Evolutionary conservation across 2,113 vertebrate genomes (phyloP), one percentile per base, ranked within the genome.

Genomic region (Megaceryle torquata): DNA sequence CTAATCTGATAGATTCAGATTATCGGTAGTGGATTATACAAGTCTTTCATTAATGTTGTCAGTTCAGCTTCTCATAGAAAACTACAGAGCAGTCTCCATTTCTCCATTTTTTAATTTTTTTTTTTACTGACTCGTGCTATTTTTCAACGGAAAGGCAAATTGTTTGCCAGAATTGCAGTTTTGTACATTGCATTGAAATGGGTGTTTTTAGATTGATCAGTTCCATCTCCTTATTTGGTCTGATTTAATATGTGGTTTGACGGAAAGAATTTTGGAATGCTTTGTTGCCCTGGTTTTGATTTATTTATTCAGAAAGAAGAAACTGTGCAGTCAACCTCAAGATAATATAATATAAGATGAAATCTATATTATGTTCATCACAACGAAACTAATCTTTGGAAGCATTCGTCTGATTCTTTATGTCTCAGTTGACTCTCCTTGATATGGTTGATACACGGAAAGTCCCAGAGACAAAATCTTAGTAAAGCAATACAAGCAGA

Each of bases 251-350:
- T 6, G 19, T 67, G 21, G 29, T 65, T 92, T 18, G 8, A 39
- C 26, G 10, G 20, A 71, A 39, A 65, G 57, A 61, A 44, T 90
- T 91, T 88, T 80, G 22, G 82, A 85, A 65, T 56, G 17, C 12
- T 85, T 85, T 82, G 15, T 71, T 80, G 33, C 19, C 33, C 63
- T 80, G 46, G 67, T 86, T 89, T 68, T 76, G 37, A 61, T 94
- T 86, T 63, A 91, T 92, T 97, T 92, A 63, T 93, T 89, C 41
- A 78, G 69, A 94, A 88, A 69, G 60, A 85, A 86, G 81, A 92
- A 94, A 93, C 54, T n/a, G 37, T 72, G 76, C 64, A 59, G 43
- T 92, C 76, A 92, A 7, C 67, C 61, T 91, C 77, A n/a, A 95
- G 72, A 71, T 37, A 65, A 25, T 64, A 16, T 64, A 59, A 67